Evolutionary conservation across 2,113 vertebrate species (phyloP), one percentile per base, ranked within the genome.

Genomic region (Fulica atra): DNA sequence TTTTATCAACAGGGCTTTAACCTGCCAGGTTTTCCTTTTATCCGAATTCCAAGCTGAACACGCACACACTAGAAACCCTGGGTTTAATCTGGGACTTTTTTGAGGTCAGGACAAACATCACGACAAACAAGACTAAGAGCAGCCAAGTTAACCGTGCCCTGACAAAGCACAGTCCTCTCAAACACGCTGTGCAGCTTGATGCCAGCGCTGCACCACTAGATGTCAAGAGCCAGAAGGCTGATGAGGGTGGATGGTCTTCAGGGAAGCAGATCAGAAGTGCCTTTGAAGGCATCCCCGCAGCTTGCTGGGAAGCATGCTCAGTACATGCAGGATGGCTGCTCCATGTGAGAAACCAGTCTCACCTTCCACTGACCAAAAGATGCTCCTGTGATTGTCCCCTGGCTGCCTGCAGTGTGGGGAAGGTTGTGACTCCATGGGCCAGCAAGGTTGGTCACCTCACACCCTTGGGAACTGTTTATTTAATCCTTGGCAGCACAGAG

Each of bases 111-210:
- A 35, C 36, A 44, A 86, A 78, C 7, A 46, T 9, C 6, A 11
- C 1, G 48, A 64, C 69, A 79, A 76, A 31, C 46, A 44, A 64
- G 31, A 53, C 28, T 8, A 19, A 25, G 26, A 35, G 78, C 65
- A 68, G 82, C 61, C 70, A 66, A 44, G 60, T 29, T 36, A 46
- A 69, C 25, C 23, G 46, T 23, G 51, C 61, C 31, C 61, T 40
- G 56, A 63, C 51, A 89, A 71, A 92, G 73, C 78, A 9, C 36
- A 7, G 9, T 23, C 44, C 81, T 66, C 77, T 69, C 77, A 26
- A 59, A 44, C 51, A 23, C 50, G 60, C 23, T 0, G 0, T 12
- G 54, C 77, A 64, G 50, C 59, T 54, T 3, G 0, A 4, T 33
- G 51, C 60, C 79, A 86, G 65, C 74, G 51, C 56, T 65, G 86